Evolutionary conservation across 2,888 invertebrate genomes (phyloP).

Genomic region (Synanthedon vespiformis): DNA sequence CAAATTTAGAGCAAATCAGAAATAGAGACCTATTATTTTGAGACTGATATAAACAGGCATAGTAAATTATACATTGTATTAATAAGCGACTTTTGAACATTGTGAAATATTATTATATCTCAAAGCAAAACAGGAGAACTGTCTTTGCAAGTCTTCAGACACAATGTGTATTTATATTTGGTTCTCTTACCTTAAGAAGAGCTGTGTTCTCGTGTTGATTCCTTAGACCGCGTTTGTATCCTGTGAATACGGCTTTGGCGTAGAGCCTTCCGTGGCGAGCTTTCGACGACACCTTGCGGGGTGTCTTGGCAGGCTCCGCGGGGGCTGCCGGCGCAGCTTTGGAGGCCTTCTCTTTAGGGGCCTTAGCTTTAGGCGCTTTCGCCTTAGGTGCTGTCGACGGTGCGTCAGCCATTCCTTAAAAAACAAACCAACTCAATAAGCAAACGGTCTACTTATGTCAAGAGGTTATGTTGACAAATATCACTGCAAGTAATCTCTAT

Average conservation of each 20-base stretch:
- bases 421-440: conserved; percentile 6
- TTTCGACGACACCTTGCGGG: conserved; percentile 61
- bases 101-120: not conserved
- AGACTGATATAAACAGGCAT: too few relatives aligned
- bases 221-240: conserved; percentile 94
- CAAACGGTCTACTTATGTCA: conserved; percentile 13
- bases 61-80: too few relatives aligned
- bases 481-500: conserved; percentile 32
- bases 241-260: conserved; percentile 97
- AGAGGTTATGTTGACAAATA: conserved; percentile 64
- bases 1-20: too few relatives aligned
- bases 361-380: conserved; percentile 69
- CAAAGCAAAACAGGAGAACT: not conserved
- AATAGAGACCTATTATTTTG: too few relatives aligned
- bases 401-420: conserved; percentile 75
- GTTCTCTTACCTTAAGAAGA: conserved; percentile 77
- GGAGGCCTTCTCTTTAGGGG: conserved; percentile 67
- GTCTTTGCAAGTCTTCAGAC: not conserved
- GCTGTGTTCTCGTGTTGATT: conserved; percentile 99
- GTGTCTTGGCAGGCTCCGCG: conserved; percentile 63
- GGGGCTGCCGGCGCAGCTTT: conserved; percentile 69
- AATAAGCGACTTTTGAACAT: not conserved
- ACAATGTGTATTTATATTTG: too few relatives aligned
- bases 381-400: conserved; percentile 68
- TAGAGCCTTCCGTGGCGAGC: conserved; percentile 87